Base-by-base conservation (phyloP, 2,797 vertebrate species). In the Cynodonichthys magdalenae region DNA sequence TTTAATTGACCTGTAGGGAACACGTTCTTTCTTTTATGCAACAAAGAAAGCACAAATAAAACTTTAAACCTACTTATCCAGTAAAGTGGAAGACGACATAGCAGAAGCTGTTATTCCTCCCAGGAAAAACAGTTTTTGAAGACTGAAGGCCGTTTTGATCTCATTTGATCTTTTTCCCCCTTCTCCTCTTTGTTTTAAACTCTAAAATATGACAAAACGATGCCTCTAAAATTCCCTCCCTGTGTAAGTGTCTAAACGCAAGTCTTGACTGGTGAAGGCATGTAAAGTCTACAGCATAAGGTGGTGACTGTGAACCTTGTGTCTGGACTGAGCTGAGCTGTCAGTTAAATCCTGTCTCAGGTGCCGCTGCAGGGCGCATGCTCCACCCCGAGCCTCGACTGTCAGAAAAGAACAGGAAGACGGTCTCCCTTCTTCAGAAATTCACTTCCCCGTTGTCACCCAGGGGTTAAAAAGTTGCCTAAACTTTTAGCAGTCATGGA, bases 351-450 rank as follows among this genome's bases (percentile, higher is more conserved):
- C 77, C 64, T 57, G 6, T 39, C 79, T 77, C 90, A 93, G 90
- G 91, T 93, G 87, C 74, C 79, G 76, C 17, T 0, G 19, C 44
- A 10, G 55, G 7, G 67, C 51, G 17, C 31, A 83, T 62, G 79
- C 88, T 83, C 89, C 87, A 67, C 91, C 86, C 82, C 14, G 15
- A 15, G 4, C 11, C 46, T 54, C 60, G 83, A 63, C 86, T 91
- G 89, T 82, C 82, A 81, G 53, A 53, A 69, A 69, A 39, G 36
- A 90, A 82, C 89, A 92, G 91, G 93, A 94, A 93, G 93, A 81
- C 68, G 24, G 24, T 2, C 24, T 24, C 24, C 24, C 3, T 24
- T 24, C 3, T 44, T 12, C 6, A 65, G n/a, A 62, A 15, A 57
- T 12, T 51, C 59, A 41, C 34, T 69, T 69, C 59, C 15, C 59